Conservation (phyloP, 2,113 vertebrate genomes). For the Elephas maximus region DNA sequence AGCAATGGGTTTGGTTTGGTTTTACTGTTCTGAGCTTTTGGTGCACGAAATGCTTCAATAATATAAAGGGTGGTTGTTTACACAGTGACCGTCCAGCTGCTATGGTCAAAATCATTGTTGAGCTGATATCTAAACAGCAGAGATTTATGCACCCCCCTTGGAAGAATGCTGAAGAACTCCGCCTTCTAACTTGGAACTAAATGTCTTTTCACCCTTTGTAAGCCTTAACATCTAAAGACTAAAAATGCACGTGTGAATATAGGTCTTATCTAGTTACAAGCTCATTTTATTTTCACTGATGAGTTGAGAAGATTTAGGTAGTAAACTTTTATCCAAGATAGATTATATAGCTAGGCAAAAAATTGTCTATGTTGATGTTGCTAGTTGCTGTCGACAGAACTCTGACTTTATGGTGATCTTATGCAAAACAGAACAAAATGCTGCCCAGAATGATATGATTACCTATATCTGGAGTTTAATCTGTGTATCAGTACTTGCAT, state of each 20-base stretch:
- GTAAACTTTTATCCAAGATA: not conserved
- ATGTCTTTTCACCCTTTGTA: not conserved
- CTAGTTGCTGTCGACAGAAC: too few species aligned
- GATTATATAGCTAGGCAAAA: not conserved
- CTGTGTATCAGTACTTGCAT: not conserved
- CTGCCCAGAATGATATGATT: too few species aligned
- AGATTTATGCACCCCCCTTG: not conserved
- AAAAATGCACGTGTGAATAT: not conserved
- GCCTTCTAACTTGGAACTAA: not conserved
- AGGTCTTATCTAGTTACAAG: not conserved
- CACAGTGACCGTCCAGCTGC: not conserved
- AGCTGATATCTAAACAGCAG: not conserved
- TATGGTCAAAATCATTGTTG: not conserved
- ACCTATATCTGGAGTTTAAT: not conserved
- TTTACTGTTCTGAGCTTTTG: too few species aligned
- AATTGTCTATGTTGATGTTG: too few species aligned
- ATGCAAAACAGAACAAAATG: too few species aligned
- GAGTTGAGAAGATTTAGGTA: not conserved
- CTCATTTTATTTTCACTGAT: not conserved
- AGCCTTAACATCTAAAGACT: not conserved
- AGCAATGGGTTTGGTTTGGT: too few species aligned
- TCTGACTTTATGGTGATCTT: not conserved
- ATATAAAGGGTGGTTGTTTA: not conserved
- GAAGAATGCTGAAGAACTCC: not conserved
- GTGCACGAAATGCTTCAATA: not conserved